These are phyloP conservation scores for Philopedon plagiatum DNA, from an alignment of 2,888 invertebrate genomes.

Conservation along the genomic window DNA sequence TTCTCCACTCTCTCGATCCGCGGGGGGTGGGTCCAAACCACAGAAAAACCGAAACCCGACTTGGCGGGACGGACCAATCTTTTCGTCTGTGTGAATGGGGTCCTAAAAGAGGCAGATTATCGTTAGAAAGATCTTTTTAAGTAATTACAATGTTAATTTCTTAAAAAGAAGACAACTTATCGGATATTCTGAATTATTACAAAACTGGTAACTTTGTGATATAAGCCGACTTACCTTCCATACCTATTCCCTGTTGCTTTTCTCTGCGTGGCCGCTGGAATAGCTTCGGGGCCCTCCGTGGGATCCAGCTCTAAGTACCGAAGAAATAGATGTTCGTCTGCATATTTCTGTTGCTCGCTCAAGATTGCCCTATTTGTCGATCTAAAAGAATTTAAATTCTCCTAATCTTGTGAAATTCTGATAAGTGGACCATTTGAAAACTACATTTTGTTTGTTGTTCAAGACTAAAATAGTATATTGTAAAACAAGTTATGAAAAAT, in stretches of 20 bases:
- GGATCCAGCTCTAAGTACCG: slow-evolving; percentile 86
- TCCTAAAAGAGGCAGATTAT: slow-evolving; percentile 81
- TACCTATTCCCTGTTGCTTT: slow-evolving; percentile 69
- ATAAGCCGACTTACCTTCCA: slow-evolving; percentile 33
- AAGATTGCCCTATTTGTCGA: slow-evolving; percentile 60
- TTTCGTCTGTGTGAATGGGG: slow-evolving; percentile 88
- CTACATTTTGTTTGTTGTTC: no score
- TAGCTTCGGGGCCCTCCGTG: slow-evolving; percentile 76
- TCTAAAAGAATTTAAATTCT: slow-evolving; percentile 35
- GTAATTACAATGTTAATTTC: neutral
- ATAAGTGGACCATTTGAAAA: no score
- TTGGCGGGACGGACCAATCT: slow-evolving; percentile 68
- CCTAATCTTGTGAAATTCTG: neutral
- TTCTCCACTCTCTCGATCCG: slow-evolving; percentile 88
- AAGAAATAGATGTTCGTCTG: slow-evolving; percentile 82
- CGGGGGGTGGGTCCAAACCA: slow-evolving; percentile 92
- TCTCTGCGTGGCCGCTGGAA: slow-evolving; percentile 70
- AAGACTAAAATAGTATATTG: no score
- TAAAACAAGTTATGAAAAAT: no score
- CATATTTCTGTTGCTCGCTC: slow-evolving; percentile 74
- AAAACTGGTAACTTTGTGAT: neutral
- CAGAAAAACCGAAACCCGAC: slow-evolving; percentile 86
- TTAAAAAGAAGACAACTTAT: neutral
- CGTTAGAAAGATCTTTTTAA: no score
- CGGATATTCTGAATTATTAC: neutral